Evolutionary conservation across 2,888 invertebrate genomes (phyloP).

Genomic region (Rotaria magnacalcarata): DNA sequence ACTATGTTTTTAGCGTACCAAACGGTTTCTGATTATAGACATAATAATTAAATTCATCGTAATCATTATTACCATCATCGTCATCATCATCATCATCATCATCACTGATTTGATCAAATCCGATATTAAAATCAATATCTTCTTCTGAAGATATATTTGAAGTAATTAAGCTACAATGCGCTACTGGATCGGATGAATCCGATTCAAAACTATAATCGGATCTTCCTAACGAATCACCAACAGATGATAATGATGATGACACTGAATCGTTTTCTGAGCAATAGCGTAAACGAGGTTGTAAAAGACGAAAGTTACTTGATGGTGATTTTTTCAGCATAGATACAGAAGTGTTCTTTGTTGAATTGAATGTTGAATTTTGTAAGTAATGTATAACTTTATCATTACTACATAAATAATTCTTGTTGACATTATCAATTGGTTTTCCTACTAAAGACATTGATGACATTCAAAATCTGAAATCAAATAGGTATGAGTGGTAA

Average conservation of each 20-base stretch:
- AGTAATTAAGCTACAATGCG: not conserved
- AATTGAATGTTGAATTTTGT: not conserved
- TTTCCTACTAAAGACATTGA: not conserved
- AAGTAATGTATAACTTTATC: not conserved
- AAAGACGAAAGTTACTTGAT: not conserved
- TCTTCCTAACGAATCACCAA: not conserved
- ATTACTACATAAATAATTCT: not conserved
- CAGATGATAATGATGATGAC: not conserved
- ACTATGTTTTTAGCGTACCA: not conserved
- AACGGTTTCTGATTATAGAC: not conserved
- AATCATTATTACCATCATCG: not conserved
- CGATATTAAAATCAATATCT: not conserved
- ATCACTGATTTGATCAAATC: not conserved
- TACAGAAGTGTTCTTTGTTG: not conserved
- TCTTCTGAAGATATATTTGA: not conserved
- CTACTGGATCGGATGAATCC: not conserved
- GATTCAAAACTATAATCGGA: not conserved
- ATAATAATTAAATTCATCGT: not conserved
- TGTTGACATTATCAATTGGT: not conserved
- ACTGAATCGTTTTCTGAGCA: slow-evolving; percentile 2
- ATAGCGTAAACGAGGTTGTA: not conserved
- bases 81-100: not conserved
- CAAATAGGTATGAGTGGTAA: too few relatives aligned
- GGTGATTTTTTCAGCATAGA: not conserved
- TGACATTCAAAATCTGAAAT: not conserved